Conservation (phyloP, 2,113 vertebrate species). For the Lates calcarifer region DNA sequence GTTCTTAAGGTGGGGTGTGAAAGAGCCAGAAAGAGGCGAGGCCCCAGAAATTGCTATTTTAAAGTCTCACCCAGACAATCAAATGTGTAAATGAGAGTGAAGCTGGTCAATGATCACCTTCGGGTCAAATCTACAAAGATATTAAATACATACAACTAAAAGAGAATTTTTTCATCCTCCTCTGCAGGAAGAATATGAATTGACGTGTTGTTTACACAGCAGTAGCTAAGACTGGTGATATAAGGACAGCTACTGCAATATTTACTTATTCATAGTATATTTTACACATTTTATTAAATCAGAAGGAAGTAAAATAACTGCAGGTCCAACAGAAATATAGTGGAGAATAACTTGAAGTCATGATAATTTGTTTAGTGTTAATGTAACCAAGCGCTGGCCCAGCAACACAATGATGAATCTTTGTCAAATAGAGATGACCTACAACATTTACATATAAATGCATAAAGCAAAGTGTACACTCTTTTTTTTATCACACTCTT, state of each 20-base stretch:
- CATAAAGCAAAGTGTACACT: background rate
- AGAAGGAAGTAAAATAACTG: background rate
- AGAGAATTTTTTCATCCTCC: constrained; percentile 8
- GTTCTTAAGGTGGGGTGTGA: constrained; percentile 55
- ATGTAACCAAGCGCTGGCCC: background rate
- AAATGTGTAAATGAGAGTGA: constrained; percentile 75
- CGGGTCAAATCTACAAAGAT: constrained; percentile 60
- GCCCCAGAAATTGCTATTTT: constrained; percentile 51
- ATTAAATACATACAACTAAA: constrained; percentile 5
- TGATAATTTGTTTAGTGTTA: background rate
- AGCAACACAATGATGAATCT: constrained; percentile 7
- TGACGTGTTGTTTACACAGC: background rate
- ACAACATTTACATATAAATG: background rate
- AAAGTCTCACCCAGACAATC: constrained; percentile 74
- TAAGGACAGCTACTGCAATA: background rate
- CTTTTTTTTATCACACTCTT: background rate
- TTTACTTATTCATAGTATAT: background rate
- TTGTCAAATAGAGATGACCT: background rate
- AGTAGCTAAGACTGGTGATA: background rate
- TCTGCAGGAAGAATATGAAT: background rate
- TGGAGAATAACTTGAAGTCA: background rate
- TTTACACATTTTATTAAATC: no score
- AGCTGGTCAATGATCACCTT: constrained; percentile 70
- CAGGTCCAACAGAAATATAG: background rate
- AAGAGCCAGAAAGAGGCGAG: constrained; percentile 35